These are phyloP conservation scores for Cassiopea xamachana DNA, from an alignment of 30 jellyfish, hydroid and myxozoan species.

Conservation along the genomic window DNA sequence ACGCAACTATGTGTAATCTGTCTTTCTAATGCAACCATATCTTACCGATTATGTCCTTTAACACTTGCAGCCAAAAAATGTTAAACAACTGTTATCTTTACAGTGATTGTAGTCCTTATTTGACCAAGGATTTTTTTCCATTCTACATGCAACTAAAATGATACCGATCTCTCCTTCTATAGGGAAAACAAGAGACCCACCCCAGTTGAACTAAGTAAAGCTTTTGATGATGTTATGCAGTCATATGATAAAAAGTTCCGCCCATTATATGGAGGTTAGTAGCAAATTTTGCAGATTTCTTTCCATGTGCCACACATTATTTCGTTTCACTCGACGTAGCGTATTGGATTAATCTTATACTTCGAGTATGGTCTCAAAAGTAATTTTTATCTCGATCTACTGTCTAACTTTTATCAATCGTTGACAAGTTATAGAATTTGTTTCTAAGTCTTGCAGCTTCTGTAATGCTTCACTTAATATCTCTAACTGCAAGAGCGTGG, in stretches of 20 bases:
- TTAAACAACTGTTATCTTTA: no score
- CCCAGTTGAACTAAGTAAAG: conserved; percentile 25
- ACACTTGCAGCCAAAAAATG: no score
- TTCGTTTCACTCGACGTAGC: neutral
- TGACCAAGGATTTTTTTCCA: no score
- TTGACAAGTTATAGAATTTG: neutral
- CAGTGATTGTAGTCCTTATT: no score
- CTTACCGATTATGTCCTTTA: no score
- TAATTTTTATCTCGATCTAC: neutral
- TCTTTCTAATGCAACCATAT: neutral
- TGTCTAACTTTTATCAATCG: neutral
- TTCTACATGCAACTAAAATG: no score
- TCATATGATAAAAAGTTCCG: conserved; percentile 75
- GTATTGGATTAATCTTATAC: no score
- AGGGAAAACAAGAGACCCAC: conserved; percentile 41
- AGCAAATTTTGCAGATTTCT: neutral
- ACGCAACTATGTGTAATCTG: neutral
- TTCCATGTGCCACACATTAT: neutral
- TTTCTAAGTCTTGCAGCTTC: neutral
- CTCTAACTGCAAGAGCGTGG: neutral
- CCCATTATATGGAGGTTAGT: conserved; percentile 77
- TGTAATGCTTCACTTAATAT: neutral
- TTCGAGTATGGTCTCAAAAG: neutral
- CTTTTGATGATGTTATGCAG: conserved; percentile 61
- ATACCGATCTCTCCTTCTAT: neutral